A percentile compares a stretch with the other conserved stretches of the same genome.
Conservation (phyloP, 1,140 invertebrate genomes). For the Wasmannia auropunctata region DNA sequence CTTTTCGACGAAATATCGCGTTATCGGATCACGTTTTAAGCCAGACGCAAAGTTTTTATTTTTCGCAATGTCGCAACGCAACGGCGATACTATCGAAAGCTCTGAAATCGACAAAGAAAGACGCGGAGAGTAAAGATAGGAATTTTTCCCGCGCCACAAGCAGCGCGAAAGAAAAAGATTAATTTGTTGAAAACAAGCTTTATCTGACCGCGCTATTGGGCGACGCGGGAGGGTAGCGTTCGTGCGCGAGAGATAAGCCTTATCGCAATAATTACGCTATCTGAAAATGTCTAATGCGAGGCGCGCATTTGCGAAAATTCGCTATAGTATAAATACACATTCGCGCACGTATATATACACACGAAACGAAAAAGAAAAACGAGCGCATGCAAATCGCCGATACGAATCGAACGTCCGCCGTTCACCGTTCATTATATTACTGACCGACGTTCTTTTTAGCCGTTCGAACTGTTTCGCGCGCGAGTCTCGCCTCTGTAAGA, state of each 20-base stretch:
- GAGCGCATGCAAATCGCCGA: conserved; percentile 41
- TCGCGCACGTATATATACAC: not conserved
- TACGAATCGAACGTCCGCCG: conserved; percentile 23
- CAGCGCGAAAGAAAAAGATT: conserved; percentile 74
- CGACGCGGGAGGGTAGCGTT: conserved; percentile 56
- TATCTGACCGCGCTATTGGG: conserved; percentile 70
- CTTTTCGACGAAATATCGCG: not conserved
- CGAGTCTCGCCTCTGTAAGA: conserved; percentile 44
- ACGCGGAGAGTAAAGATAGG: conserved; percentile 62
- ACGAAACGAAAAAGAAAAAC: not conserved
- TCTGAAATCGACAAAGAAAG: conserved; percentile 6
- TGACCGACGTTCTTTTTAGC: conserved; percentile 35
- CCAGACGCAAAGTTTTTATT: not conserved
- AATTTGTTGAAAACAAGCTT: conserved; percentile 80
- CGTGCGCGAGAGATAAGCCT: conserved; percentile 72
- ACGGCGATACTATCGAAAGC: not conserved
- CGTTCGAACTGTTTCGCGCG: conserved; percentile 37
- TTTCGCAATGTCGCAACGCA: not conserved
- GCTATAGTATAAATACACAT: not conserved
- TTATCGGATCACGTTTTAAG: not conserved
- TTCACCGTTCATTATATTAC: conserved; percentile 52
- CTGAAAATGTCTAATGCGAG: conserved; percentile 67
- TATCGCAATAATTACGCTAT: conserved; percentile 78
- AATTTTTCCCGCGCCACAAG: conserved; percentile 68
- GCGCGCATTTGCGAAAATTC: conserved; percentile 65